Conservation (phyloP, 1,140 invertebrate genomes). For the Drosophila rufa region DNA sequence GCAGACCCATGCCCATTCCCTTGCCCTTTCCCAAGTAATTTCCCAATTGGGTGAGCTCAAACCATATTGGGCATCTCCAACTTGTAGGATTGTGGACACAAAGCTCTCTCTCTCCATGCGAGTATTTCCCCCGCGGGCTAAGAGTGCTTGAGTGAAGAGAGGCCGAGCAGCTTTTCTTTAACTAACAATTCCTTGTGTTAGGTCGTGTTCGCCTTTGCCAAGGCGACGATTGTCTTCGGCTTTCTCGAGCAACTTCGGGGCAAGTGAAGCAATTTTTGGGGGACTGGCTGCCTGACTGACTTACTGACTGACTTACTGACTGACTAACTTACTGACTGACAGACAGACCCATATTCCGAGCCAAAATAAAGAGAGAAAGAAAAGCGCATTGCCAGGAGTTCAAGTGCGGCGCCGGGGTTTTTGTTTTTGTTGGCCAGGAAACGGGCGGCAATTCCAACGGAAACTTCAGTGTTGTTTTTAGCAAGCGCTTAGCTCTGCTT, state of each 20-base stretch:
- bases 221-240: conserved; percentile 14
- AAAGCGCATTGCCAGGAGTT: conserved; percentile 68
- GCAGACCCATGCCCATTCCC: background rate
- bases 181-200: conserved; percentile 68
- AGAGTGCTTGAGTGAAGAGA: conserved; percentile 33
- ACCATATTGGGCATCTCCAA: conserved; percentile 32
- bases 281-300: conserved; percentile 20
- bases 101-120: conserved; percentile 20
- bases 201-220: conserved; percentile 59
- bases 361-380: conserved; percentile 7
- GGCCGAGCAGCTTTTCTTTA: conserved; percentile 53
- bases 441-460: conserved; percentile 21
- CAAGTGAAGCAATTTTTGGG: conserved; percentile 11
- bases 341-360: conserved; percentile 36
- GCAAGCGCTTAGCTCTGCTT: conserved; percentile 36
- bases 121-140: background rate
- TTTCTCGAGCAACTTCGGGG: conserved; percentile 19
- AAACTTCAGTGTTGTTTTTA: conserved; percentile 51
- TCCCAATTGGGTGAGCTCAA: conserved; percentile 17
- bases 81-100: conserved; percentile 39
- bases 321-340: conserved; percentile 43
- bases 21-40: background rate
- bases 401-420: conserved; percentile 41
- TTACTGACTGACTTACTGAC: background rate
- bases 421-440: conserved; percentile 31